Evolutionary conservation across 1,140 invertebrate genomes (phyloP).

Genomic region (Penaeus japonicus): DNA sequence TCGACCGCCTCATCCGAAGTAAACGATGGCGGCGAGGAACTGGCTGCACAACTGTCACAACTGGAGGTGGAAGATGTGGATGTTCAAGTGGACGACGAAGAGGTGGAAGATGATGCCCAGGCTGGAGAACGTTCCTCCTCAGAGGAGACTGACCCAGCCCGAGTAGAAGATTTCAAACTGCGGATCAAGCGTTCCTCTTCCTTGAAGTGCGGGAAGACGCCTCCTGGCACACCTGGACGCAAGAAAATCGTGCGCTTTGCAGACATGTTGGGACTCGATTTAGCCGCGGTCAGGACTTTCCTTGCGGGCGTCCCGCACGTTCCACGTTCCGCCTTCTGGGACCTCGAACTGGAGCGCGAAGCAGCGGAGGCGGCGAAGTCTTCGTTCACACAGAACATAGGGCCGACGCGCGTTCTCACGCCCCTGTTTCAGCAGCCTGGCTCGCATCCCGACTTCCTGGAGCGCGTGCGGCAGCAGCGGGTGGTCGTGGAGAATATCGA

Average conservation of each 20-base stretch:
- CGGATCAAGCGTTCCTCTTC: constrained; percentile 82
- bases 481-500: constrained; percentile 87
- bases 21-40: not conserved
- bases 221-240: constrained; percentile 83
- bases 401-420: constrained; percentile 62
- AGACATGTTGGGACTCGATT: constrained; percentile 89
- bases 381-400: not conserved
- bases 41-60: constrained; percentile 33
- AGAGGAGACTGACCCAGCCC: constrained; percentile 46
- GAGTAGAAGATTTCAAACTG: constrained; percentile 55
- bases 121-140: constrained; percentile 39
- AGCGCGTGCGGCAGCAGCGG: constrained; percentile 74
- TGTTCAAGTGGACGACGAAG: constrained; percentile 14
- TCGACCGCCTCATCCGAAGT: not conserved
- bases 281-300: constrained; percentile 89
- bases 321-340: constrained; percentile 79
- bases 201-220: constrained; percentile 88
- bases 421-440: constrained; percentile 86
- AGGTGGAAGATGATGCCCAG: constrained; percentile 22
- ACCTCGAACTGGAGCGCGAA: constrained; percentile 58
- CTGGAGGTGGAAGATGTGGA: constrained; percentile 38
- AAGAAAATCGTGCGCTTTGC: constrained; percentile 97
- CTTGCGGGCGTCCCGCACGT: constrained; percentile 88
- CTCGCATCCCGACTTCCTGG: constrained; percentile 78
- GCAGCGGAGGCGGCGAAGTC: constrained; percentile 14